Evolutionary conservation across 2,888 invertebrate genomes (phyloP).

Genomic region (Cheilosia vulpina): DNA sequence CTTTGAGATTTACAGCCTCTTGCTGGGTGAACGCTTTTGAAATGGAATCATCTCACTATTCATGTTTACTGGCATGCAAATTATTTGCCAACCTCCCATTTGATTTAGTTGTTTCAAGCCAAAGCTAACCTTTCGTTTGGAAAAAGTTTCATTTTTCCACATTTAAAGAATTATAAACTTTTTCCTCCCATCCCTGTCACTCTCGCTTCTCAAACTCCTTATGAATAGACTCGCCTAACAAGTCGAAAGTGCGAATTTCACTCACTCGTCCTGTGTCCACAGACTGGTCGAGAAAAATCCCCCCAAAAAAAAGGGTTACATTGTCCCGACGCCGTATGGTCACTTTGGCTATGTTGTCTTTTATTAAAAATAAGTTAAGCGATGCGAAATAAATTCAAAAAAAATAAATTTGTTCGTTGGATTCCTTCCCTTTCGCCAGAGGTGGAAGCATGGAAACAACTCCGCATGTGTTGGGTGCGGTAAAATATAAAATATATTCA

Average conservation of each 20-base stretch:
- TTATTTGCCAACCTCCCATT: no score
- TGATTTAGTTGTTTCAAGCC: no score
- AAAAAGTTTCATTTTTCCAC: neutral
- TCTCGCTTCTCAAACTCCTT: neutral
- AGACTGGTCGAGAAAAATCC: slow-evolving; percentile 15
- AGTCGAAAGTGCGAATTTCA: slow-evolving; percentile 36
- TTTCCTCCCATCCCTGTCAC: neutral
- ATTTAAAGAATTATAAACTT: neutral
- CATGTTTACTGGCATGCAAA: no score
- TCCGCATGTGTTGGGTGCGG: slow-evolving; percentile 17
- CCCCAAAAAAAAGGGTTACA: slow-evolving; percentile 51
- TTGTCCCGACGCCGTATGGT: slow-evolving; percentile 68
- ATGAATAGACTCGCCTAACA: slow-evolving; percentile 35
- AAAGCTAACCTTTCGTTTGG: no score
- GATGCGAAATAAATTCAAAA: slow-evolving; percentile 62
- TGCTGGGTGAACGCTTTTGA: no score
- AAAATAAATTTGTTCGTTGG: neutral
- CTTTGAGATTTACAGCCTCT: neutral
- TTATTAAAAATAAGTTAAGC: slow-evolving; percentile 72
- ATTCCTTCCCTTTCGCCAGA: neutral
- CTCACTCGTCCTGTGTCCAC: slow-evolving; percentile 10
- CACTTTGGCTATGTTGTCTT: slow-evolving; percentile 52
- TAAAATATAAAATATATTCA: slow-evolving; percentile 1
- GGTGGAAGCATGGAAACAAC: neutral
- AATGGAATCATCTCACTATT: no score